phyloP scores from a whole-genome alignment of 2,888 invertebrate genomes.

The Drosophila diplacantha region DNA sequence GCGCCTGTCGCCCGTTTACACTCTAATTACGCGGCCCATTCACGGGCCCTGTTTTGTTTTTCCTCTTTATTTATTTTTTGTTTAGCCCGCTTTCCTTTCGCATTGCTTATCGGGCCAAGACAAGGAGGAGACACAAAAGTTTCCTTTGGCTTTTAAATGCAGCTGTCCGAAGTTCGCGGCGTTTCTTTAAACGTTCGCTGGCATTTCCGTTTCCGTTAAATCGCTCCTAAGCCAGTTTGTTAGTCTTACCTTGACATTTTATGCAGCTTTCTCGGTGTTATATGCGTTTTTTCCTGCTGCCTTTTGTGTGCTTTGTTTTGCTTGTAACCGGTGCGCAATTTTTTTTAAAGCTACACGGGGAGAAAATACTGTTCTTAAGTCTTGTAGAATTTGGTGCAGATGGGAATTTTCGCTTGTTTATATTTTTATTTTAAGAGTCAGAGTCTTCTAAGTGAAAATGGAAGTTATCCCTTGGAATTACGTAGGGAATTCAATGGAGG shows the following conservation, averaged over 20 bases:
- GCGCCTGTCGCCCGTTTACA: conserved; percentile 51
- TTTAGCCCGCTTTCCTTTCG: conserved; percentile 14
- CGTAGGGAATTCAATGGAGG: too few relatives aligned
- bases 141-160: conserved; percentile 39
- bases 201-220: conserved; percentile 64
- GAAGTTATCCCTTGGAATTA: too few relatives aligned
- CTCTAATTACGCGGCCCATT: conserved; percentile 63
- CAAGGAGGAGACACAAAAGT: conserved; percentile 32
- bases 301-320: conserved; percentile 33
- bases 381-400: background rate
- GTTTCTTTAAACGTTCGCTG: conserved; percentile 49
- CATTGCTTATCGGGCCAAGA: conserved; percentile 48
- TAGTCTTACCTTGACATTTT: conserved; percentile 72
- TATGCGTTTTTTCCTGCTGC: conserved; percentile 22
- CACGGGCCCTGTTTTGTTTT: conserved; percentile 43
- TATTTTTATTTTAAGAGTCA: too few relatives aligned
- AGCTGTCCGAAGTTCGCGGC: conserved; percentile 40
- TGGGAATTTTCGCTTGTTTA: background rate
- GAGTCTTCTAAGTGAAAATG: too few relatives aligned
- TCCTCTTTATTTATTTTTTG: conserved; percentile 6
- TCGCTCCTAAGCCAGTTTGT: conserved; percentile 54
- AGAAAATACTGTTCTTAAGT: background rate
- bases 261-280: conserved; percentile 40
- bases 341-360: conserved; percentile 15
- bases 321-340: conserved; percentile 18